phyloP scores from a whole-genome alignment of 2,797 vertebrate species.

The Leptodactylus fallax region DNA sequence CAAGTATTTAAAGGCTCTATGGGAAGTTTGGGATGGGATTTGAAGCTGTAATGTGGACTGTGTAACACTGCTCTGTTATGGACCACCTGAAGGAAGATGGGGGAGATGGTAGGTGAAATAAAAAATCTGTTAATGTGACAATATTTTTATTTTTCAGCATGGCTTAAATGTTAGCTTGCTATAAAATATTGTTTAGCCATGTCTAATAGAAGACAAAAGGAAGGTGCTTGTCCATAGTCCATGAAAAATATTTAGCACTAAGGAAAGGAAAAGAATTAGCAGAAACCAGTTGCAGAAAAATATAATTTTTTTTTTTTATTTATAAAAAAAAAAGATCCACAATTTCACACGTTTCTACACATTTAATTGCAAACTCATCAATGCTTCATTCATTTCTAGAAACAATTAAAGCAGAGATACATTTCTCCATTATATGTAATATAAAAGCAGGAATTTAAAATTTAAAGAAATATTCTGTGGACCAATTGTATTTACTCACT shows the following conservation, averaged over 20 bases:
- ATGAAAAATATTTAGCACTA: background rate
- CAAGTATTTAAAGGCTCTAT: too few relatives aligned
- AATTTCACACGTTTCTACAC: slow-evolving; percentile 75
- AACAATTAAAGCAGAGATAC: slow-evolving; percentile 70
- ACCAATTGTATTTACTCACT: background rate
- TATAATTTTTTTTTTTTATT: slow-evolving; percentile 73
- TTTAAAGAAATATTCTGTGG: background rate
- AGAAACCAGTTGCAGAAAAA: slow-evolving; percentile 19
- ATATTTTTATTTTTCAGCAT: too few relatives aligned
- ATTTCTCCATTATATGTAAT: slow-evolving; percentile 72
- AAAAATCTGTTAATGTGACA: too few relatives aligned
- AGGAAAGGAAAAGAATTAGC: background rate
- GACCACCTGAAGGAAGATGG: too few relatives aligned
- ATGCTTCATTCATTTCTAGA: slow-evolving; percentile 60
- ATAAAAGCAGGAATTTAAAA: slow-evolving; percentile 56
- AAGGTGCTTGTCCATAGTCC: background rate
- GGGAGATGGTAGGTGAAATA: too few relatives aligned
- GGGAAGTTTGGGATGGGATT: too few relatives aligned
- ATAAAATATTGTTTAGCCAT: too few relatives aligned
- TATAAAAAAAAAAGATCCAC: slow-evolving; percentile 76
- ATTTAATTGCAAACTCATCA: slow-evolving; percentile 56
- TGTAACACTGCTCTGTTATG: too few relatives aligned
- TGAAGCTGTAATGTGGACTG: too few relatives aligned
- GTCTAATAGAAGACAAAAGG: too few relatives aligned
- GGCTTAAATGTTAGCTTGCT: too few relatives aligned